Evolutionary conservation across 2,888 invertebrate species (phyloP).

Genomic region (Dicyrtomina minuta): DNA sequence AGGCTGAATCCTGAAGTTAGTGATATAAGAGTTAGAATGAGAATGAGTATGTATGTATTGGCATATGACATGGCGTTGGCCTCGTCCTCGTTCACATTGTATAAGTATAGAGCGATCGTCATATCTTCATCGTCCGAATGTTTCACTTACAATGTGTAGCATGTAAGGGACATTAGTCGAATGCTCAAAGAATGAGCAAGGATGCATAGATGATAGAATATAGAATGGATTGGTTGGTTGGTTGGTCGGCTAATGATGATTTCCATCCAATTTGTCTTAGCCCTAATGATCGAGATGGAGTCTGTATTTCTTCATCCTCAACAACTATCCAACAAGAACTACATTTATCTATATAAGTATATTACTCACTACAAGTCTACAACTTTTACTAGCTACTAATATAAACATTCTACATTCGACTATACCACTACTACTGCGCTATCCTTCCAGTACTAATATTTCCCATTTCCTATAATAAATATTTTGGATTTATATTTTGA

Average conservation of each 20-base stretch:
- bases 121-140: background rate
- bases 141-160: background rate
- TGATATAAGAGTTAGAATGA: background rate
- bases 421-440: background rate
- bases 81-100: slow-evolving; percentile 13
- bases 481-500: too few relatives aligned
- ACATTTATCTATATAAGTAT: too few relatives aligned
- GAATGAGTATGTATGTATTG: slow-evolving; percentile 27
- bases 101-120: background rate
- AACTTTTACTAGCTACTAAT: too few relatives aligned
- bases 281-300: slow-evolving; percentile 13
- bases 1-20: too few relatives aligned
- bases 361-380: too few relatives aligned
- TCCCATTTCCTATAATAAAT: too few relatives aligned
- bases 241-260: slow-evolving; percentile 32
- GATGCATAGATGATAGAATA: slow-evolving; percentile 12
- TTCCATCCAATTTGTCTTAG: slow-evolving; percentile 30
- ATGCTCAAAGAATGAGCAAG: slow-evolving; percentile 1
- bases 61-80: too few relatives aligned
- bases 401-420: too few relatives aligned
- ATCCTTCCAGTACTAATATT: too few relatives aligned
- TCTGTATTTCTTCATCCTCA: background rate
- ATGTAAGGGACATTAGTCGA: slow-evolving; percentile 11
- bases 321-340: too few relatives aligned
- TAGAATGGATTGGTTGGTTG: slow-evolving; percentile 23